phyloP scores from a whole-genome alignment of 2,797 vertebrate species.

The Pangasius krempfi region DNA sequence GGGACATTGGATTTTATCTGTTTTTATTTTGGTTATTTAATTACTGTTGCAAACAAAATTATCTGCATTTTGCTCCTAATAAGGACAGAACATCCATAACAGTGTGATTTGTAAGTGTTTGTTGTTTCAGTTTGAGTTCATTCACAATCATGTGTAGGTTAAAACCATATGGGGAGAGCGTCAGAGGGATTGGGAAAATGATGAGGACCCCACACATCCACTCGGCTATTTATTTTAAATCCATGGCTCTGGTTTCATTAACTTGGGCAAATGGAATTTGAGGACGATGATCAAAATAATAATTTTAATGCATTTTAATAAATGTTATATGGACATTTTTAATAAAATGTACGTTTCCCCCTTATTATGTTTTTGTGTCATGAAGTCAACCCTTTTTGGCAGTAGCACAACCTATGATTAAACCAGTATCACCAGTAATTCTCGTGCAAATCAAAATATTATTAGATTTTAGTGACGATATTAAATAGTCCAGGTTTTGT shows the following conservation, averaged over 20 bases:
- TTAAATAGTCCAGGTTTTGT: neutral
- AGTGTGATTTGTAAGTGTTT: slow-evolving; percentile 36
- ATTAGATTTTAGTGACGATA: neutral
- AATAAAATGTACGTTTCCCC: slow-evolving; percentile 78
- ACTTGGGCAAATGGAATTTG: slow-evolving; percentile 69
- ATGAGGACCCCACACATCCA: slow-evolving; percentile 60
- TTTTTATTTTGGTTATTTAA: slow-evolving; percentile 49
- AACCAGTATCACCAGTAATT: neutral
- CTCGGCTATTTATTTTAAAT: slow-evolving; percentile 80
- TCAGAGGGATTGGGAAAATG: slow-evolving; percentile 46
- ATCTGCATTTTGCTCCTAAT: slow-evolving; percentile 17
- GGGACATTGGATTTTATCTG: slow-evolving; percentile 26
- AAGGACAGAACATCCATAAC: slow-evolving; percentile 4
- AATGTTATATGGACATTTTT: slow-evolving; percentile 84
- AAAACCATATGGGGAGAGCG: slow-evolving; percentile 30
- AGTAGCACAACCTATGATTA: neutral
- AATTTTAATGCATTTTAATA: slow-evolving; percentile 85
- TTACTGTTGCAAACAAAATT: slow-evolving; percentile 47
- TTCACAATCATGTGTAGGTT: slow-evolving; percentile 65
- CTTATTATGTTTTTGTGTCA: slow-evolving; percentile 27
- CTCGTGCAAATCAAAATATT: neutral
- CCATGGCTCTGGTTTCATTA: slow-evolving; percentile 67
- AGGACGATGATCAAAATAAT: slow-evolving; percentile 74
- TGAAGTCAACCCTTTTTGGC: neutral
- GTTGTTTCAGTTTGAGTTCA: slow-evolving; percentile 61